These are phyloP conservation scores for Metopia argyrocephala DNA, from an alignment of 2,888 invertebrate species.

Conservation along the genomic window DNA sequence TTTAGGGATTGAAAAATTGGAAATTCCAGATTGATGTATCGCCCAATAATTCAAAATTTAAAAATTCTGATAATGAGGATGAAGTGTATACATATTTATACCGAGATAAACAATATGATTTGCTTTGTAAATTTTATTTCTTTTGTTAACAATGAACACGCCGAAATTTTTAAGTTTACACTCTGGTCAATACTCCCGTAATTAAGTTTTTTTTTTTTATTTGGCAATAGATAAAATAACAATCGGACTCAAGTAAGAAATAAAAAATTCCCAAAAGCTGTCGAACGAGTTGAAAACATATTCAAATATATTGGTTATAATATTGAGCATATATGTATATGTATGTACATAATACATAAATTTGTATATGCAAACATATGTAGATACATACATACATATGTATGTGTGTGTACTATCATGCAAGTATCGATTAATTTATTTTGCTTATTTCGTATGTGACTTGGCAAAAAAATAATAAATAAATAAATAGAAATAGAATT, in stretches of 20 bases:
- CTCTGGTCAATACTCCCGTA: slow-evolving; percentile 75
- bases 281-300: slow-evolving; percentile 71
- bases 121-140: slow-evolving; percentile 58
- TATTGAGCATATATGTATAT: slow-evolving; percentile 2
- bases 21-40: too few relatives aligned
- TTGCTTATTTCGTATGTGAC: slow-evolving; percentile 3
- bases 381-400: neutral
- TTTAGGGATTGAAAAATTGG: too few relatives aligned
- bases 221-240: slow-evolving; percentile 19
- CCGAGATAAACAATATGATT: too few relatives aligned
- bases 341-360: neutral
- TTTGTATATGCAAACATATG: neutral
- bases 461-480: neutral
- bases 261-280: slow-evolving; percentile 68
- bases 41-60: too few relatives aligned
- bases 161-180: slow-evolving; percentile 72
- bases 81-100: neutral
- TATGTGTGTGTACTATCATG: neutral
- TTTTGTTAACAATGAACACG: slow-evolving; percentile 72
- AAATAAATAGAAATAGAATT: neutral
- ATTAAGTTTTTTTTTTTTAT: slow-evolving; percentile 68
- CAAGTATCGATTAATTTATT: slow-evolving; percentile 13
- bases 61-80: neutral
- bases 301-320: slow-evolving; percentile 34
- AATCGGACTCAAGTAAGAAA: slow-evolving; percentile 26